Conservation (phyloP, 2,113 vertebrate species). For the Cryptomyrus ogoouensis region DNA sequence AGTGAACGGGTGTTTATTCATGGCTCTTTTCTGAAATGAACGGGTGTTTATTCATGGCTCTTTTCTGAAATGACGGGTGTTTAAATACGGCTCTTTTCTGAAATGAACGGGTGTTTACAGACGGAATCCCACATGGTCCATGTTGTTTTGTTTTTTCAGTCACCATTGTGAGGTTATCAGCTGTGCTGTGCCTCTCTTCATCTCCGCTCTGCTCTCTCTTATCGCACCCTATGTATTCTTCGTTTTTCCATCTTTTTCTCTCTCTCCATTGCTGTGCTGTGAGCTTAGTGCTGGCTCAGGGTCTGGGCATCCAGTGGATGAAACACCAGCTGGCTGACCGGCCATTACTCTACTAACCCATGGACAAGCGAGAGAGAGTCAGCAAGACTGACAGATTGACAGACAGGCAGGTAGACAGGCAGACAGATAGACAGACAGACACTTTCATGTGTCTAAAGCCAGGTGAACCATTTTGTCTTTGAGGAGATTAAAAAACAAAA, state of each 20-base stretch:
- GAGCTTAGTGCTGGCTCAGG: background rate
- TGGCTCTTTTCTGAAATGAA: background rate
- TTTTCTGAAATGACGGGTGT: background rate
- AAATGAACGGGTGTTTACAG: background rate
- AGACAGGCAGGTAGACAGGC: background rate
- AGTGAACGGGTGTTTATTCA: background rate
- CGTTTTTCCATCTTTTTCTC: background rate
- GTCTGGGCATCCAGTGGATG: background rate
- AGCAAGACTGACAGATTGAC: background rate
- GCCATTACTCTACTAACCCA: background rate
- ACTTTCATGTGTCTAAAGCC: background rate
- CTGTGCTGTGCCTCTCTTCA: background rate
- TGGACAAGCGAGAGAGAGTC: background rate
- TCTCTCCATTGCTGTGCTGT: background rate
- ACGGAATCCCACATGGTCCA: background rate
- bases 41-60: background rate
- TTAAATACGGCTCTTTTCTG: background rate
- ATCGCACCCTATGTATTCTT: background rate
- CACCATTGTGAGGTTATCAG: background rate
- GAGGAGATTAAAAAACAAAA: slow-evolving; percentile 10
- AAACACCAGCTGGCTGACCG: background rate
- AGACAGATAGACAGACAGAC: background rate
- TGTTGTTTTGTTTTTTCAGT: background rate
- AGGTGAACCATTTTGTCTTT: slow-evolving; percentile 9
- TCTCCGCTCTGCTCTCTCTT: slow-evolving; percentile 1